Evolutionary conservation across 2,797 vertebrate species (phyloP), one percentile per base, ranked within the genome.

Genomic region (Phrynocephalus vlangalii): DNA sequence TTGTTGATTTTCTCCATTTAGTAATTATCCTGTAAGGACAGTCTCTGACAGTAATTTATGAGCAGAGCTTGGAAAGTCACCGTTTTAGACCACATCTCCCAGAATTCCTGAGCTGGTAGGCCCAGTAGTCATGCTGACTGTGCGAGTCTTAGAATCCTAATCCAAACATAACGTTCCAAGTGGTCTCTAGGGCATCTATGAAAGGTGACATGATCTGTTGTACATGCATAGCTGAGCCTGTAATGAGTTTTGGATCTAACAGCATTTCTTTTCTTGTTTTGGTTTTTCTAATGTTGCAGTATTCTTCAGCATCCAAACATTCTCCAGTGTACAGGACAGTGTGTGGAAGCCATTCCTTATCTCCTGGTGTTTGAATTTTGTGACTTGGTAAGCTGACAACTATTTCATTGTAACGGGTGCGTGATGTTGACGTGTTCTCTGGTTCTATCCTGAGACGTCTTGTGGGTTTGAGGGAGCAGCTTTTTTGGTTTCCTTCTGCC

Each of bases 361-460:
- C 97, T 99, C 84, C 96, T 99, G 87, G 98, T 99, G 83, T 99
- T 99, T 94, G 99, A 99, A 88, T 98, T 99, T 96, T 99, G 98
- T 95, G 98, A 99, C 93, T 96, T 99, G 98, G 99, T 99, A 95
- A 99, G 99, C 95, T 60, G 71, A 28, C 88, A 88, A 88, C 80
- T 2, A 67, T 60, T 66, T 84, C 15, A 26, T 15, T 26, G 5
- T 48, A 52, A 24, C 10, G 26, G 75, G 84, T 89, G n/a, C n/a
- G 88, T 50, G 18, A 0, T 60, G 1, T 85, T 89, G 91, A 88
- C 66, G 84, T 88, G 72, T 16, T 50, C 18, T 78, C 15, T 68
- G 18, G n/a, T 79, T 22, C 18, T 79, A 71, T 33, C 24, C 67
- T 60, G 68, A 63, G 22, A 44, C n/a, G 33, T 44, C 16, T 26